These are phyloP conservation scores for Leptobrachium ailaonicum DNA, from an alignment of 2,113 vertebrate species.

Conservation along the genomic window DNA sequence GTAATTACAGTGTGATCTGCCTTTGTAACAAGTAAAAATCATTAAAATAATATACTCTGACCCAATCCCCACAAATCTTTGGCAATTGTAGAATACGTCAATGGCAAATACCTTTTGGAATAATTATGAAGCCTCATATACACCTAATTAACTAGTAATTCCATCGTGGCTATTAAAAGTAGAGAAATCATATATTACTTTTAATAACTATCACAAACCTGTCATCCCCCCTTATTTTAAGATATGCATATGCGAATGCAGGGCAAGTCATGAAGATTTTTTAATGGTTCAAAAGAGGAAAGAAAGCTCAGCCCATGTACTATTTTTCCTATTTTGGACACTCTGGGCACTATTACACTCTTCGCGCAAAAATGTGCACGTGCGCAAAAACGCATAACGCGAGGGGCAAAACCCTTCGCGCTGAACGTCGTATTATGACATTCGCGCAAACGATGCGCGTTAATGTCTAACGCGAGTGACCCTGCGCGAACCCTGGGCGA, in stretches of 20 bases:
- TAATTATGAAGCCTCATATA: constrained; percentile 13
- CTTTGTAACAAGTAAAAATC: constrained; percentile 20
- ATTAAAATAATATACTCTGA: constrained; percentile 27
- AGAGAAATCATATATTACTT: constrained; percentile 13
- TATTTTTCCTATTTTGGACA: no score
- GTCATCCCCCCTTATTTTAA: not conserved
- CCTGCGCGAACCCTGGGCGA: no score
- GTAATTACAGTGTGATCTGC: constrained; percentile 25
- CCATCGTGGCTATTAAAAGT: constrained; percentile 5
- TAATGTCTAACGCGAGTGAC: no score
- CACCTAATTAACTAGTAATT: constrained; percentile 16
- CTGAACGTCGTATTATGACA: no score
- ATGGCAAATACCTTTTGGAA: constrained; percentile 20
- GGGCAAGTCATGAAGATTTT: no score
- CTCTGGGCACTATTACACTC: no score
- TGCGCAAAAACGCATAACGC: no score
- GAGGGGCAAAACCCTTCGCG: no score
- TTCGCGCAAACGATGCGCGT: no score
- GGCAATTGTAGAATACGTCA: constrained; percentile 4
- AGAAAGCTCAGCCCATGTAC: no score
- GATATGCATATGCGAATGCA: not conserved
- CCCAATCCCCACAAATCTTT: constrained; percentile 23
- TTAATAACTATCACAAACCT: not conserved
- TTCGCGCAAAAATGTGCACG: no score
- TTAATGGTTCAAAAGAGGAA: no score